Evolutionary conservation across 2,888 invertebrate genomes (phyloP).

Genomic region (Sisyra terminalis): DNA sequence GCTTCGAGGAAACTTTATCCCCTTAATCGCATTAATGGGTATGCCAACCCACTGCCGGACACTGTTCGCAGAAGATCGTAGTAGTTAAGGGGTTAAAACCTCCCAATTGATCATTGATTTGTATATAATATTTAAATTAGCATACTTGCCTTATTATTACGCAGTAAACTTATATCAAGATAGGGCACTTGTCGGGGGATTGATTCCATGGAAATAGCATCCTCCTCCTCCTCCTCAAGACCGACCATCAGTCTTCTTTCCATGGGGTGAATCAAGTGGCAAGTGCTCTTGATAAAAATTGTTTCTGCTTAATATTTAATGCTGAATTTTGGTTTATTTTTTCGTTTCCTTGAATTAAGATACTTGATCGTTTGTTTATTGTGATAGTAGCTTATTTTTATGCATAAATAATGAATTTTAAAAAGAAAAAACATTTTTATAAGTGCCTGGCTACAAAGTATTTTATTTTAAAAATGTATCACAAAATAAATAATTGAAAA

Average conservation of each 20-base stretch:
- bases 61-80: no score
- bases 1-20: no score
- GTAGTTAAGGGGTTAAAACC: no score
- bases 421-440: background rate
- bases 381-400: conserved; percentile 2
- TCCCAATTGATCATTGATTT: no score
- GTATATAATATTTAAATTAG: no score
- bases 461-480: background rate
- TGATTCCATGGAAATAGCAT: background rate
- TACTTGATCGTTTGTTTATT: background rate
- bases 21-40: no score
- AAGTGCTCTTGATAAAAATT: background rate
- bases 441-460: conserved; percentile 1
- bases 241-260: background rate
- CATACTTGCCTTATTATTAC: no score
- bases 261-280: background rate
- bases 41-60: no score
- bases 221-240: background rate
- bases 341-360: background rate
- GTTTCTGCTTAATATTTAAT: background rate
- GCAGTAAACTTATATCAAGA: no score
- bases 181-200: no score
- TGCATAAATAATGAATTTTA: background rate
- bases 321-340: background rate
- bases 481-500: no score